These are phyloP conservation scores for Phortica variegata DNA, from an alignment of 1,140 invertebrate species.

Conservation along the genomic window DNA sequence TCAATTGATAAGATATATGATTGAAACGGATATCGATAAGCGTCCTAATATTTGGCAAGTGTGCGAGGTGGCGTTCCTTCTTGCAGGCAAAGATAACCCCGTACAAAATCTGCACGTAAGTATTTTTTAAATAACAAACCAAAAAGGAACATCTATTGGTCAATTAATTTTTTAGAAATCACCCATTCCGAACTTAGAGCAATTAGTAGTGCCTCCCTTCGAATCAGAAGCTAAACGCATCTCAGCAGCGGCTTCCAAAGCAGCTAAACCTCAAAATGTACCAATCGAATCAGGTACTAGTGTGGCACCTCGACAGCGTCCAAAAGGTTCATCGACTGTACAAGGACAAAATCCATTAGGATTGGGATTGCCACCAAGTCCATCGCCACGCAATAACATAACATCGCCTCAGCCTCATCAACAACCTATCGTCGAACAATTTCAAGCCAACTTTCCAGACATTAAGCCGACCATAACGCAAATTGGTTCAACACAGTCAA, in stretches of 20 bases:
- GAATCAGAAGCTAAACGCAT: constrained; percentile 68
- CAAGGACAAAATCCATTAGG: constrained; percentile 57
- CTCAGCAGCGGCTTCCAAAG: constrained; percentile 58
- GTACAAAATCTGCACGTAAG: constrained; percentile 82
- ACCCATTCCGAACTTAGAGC: constrained; percentile 65
- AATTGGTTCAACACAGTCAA: constrained; percentile 38
- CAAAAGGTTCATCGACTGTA: constrained; percentile 65
- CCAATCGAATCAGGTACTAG: constrained; percentile 68
- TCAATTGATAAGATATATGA: constrained; percentile 75
- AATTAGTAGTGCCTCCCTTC: constrained; percentile 65
- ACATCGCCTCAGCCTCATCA: constrained; percentile 50
- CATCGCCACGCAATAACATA: constrained; percentile 51
- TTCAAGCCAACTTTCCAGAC: constrained; percentile 54
- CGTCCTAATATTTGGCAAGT: constrained; percentile 91
- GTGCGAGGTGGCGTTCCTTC: constrained; percentile 73
- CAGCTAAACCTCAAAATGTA: constrained; percentile 57
- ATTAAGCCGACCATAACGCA: constrained; percentile 41
- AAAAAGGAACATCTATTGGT: not conserved
- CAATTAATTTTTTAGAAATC: constrained; percentile 61
- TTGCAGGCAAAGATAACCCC: constrained; percentile 74
- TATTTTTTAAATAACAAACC: constrained; percentile 8
- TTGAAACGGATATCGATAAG: constrained; percentile 78
- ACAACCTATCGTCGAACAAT: constrained; percentile 47
- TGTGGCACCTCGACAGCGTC: constrained; percentile 81
- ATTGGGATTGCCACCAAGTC: constrained; percentile 59